These are phyloP conservation scores for Anableps anableps DNA, from an alignment of 2,797 vertebrate genomes.

Conservation along the genomic window DNA sequence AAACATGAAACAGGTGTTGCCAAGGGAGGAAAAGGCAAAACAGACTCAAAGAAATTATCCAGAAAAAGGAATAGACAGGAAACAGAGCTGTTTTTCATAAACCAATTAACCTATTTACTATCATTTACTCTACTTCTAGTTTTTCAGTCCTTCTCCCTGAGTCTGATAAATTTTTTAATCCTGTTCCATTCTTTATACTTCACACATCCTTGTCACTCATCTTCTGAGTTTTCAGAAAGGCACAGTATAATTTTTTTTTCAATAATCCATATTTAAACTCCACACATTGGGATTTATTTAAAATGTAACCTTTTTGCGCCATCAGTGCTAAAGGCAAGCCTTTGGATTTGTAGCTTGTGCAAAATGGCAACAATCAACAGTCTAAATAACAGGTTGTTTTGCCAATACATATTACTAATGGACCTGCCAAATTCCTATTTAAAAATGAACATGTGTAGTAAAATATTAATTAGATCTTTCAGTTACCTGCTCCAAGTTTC, in stretches of 20 bases:
- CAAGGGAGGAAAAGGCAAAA: conserved; percentile 12
- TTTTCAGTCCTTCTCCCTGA: not conserved
- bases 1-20: conserved; percentile 14
- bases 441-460: not conserved
- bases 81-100: conserved; percentile 5
- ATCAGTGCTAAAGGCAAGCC: not conserved
- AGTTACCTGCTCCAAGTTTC: not conserved
- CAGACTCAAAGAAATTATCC: conserved; percentile 6
- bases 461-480: not conserved
- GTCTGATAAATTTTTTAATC: not conserved
- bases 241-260: not conserved
- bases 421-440: not conserved
- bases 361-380: not conserved
- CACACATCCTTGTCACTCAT: not conserved
- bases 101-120: conserved; percentile 30
- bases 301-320: not conserved
- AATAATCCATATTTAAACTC: not conserved
- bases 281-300: not conserved
- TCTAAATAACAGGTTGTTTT: not conserved
- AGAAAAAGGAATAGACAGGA: not conserved
- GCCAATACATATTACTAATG: not conserved
- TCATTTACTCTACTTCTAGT: not conserved
- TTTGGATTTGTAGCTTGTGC: not conserved
- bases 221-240: not conserved
- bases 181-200: not conserved